These are phyloP conservation scores for Oplegnathus fasciatus DNA, from an alignment of 2,113 vertebrate genomes.

Conservation along the genomic window DNA sequence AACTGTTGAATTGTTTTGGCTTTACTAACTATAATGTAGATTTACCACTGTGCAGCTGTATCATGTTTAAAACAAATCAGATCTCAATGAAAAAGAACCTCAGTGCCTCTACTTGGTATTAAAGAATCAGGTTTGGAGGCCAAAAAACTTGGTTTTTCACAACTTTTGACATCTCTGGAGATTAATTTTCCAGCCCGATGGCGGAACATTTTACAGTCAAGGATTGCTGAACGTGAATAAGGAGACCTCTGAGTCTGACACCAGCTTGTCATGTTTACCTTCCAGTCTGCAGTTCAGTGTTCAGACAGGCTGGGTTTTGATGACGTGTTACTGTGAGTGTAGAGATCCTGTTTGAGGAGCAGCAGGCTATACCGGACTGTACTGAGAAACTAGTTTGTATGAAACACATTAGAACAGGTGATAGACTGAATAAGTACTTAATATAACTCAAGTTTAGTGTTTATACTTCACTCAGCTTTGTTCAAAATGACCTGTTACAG, in stretches of 20 bases:
- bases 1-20: neutral
- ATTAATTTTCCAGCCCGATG: neutral
- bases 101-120: neutral
- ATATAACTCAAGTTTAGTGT: neutral
- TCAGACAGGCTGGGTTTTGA: constrained; percentile 18
- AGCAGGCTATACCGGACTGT: neutral
- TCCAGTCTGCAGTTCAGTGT: constrained; percentile 8
- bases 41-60: neutral
- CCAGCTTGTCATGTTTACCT: constrained; percentile 65
- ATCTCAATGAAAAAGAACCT: neutral
- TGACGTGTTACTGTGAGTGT: constrained; percentile 1
- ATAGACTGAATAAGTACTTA: neutral
- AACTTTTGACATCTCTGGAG: neutral
- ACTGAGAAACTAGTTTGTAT: neutral
- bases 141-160: neutral
- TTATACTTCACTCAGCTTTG: neutral
- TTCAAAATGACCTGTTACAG: neutral
- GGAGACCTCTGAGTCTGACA: constrained; percentile 34
- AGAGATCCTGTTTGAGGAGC: constrained; percentile 35
- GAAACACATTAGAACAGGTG: neutral
- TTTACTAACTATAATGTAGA: neutral
- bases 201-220: neutral
- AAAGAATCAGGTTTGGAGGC: neutral
- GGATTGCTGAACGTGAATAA: constrained; percentile 8
- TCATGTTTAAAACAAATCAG: neutral